A percentile compares a stretch with the other conserved stretches of the same genome.
These are phyloP conservation scores for Melanophora roralis DNA, from an alignment of 2,888 invertebrate genomes.

Conservation along the genomic window DNA sequence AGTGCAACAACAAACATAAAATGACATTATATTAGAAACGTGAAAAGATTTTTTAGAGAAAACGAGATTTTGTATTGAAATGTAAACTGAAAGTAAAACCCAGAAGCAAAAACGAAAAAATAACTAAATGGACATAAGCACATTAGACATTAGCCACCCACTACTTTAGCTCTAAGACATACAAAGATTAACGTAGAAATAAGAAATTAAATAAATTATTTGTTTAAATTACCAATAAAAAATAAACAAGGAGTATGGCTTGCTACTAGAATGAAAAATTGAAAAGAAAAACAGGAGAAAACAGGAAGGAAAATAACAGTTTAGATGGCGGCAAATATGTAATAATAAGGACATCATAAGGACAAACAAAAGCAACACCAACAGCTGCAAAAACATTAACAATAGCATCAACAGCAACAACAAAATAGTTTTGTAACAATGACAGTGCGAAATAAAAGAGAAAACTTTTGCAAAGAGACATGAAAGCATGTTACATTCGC, in stretches of 20 bases:
- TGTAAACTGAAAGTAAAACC: neutral
- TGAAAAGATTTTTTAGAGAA: conserved; percentile 39
- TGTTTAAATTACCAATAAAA: conserved; percentile 52
- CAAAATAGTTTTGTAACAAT: conserved; percentile 40
- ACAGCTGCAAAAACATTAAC: conserved; percentile 24
- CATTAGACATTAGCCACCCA: conserved; percentile 32
- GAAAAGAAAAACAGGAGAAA: neutral
- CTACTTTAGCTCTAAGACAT: conserved; percentile 24
- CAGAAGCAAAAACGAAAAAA: neutral
- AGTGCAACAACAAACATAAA: conserved; percentile 39
- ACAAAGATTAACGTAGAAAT: conserved; percentile 18
- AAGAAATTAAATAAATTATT: conserved; percentile 19
- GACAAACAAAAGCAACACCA: neutral
- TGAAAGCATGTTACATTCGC: neutral
- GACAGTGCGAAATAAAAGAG: conserved; percentile 20
- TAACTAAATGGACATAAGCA: neutral
- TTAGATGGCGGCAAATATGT: conserved; percentile 53
- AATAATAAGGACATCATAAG: conserved; percentile 15
- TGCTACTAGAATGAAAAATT: no score
- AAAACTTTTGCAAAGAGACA: neutral
- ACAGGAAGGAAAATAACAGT: conserved; percentile 54
- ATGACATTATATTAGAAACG: conserved; percentile 61
- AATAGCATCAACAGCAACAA: conserved; percentile 53
- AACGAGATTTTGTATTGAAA: conserved; percentile 3
- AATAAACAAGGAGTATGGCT: neutral